Evolutionary conservation across 2,888 invertebrate species (phyloP).

Genomic region (Synergus gifuensis): DNA sequence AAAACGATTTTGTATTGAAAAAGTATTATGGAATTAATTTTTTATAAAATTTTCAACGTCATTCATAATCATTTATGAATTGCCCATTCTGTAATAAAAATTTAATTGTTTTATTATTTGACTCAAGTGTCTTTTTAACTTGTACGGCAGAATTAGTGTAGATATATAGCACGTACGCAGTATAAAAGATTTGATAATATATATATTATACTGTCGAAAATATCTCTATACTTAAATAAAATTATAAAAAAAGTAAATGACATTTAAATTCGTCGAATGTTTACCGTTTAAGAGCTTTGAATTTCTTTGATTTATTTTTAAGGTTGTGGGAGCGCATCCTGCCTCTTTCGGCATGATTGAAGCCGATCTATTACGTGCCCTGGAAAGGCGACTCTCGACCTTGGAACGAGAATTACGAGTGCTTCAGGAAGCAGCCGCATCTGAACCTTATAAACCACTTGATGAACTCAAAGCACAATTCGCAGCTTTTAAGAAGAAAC

Average conservation of each 20-base stretch:
- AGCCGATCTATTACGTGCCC: constrained; percentile 79
- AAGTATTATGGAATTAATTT: too few species aligned
- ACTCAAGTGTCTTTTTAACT: too few species aligned
- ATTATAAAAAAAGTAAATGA: neutral
- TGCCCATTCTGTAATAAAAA: too few species aligned
- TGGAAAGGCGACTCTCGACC: constrained; percentile 81
- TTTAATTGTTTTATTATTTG: too few species aligned
- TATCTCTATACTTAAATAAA: neutral
- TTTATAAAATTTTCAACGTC: too few species aligned
- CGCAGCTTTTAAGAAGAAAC: constrained; percentile 80
- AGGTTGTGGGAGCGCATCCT: constrained; percentile 76
- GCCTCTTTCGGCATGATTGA: constrained; percentile 76
- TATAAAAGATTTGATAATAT: too few species aligned
- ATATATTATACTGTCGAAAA: neutral
- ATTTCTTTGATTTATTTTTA: constrained; percentile 43
- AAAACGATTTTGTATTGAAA: too few species aligned
- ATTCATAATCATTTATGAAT: too few species aligned
- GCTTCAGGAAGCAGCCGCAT: constrained; percentile 77
- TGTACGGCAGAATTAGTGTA: too few species aligned
- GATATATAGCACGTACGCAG: too few species aligned
- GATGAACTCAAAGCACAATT: constrained; percentile 81
- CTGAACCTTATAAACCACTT: constrained; percentile 79
- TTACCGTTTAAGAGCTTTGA: neutral
- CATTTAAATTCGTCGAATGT: neutral
- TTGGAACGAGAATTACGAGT: constrained; percentile 80